A percentile compares a stretch with the other conserved stretches of the same genome.
Evolutionary conservation across 2,888 invertebrate species (phyloP).

Genomic region (Andrena hattorfiana): DNA sequence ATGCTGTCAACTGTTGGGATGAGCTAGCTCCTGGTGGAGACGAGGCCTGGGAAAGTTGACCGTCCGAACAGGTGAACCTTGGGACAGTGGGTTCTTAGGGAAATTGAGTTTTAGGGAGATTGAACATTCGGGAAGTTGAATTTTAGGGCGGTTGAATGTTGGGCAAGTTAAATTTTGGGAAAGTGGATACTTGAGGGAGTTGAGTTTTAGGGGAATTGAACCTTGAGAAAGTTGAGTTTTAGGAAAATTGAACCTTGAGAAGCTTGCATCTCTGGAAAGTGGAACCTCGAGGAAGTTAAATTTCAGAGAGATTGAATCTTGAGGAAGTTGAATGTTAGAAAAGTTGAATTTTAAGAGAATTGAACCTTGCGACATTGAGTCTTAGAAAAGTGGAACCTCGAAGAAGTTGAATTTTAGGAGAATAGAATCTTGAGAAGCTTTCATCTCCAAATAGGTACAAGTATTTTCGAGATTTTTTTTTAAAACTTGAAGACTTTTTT

Average conservation of each 20-base stretch:
- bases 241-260: not conserved
- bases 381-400: not conserved
- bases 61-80: not conserved
- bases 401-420: not conserved
- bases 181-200: not conserved
- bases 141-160: not conserved
- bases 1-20: no score
- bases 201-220: not conserved
- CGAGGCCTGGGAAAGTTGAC: not conserved
- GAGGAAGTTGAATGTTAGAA: not conserved
- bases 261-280: not conserved
- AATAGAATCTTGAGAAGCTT: not conserved
- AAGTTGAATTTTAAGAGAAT: not conserved
- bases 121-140: not conserved
- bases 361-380: not conserved
- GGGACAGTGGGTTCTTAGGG: not conserved
- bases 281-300: not conserved
- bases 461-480: no score
- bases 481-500: no score
- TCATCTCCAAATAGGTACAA: no score
- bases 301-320: not conserved
- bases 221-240: not conserved
- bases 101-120: not conserved
- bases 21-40: no score
- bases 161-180: not conserved